Evolutionary conservation across 2,113 vertebrate species (phyloP).

Genomic region (Mohoua ochrocephala): DNA sequence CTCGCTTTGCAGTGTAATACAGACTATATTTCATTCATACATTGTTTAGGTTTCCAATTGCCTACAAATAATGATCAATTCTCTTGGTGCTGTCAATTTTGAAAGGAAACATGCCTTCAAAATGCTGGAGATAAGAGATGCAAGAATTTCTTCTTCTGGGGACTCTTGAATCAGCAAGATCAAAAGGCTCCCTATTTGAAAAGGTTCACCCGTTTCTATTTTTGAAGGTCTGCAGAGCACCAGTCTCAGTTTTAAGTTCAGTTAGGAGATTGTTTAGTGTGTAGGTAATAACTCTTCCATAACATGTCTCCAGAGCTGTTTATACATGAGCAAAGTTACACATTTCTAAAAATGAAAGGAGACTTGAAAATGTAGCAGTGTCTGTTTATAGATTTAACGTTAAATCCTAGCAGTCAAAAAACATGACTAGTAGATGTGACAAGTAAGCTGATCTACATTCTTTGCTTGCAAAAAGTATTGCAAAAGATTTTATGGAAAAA

Average conservation of each 20-base stretch:
- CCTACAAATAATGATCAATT: neutral
- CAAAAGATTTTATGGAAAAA: neutral
- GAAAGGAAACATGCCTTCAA: neutral
- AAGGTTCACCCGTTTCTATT: neutral
- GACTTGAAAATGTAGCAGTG: neutral
- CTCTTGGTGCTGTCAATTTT: neutral
- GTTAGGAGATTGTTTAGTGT: neutral
- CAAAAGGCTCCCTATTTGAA: neutral
- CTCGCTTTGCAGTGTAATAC: neutral
- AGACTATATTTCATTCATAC: neutral
- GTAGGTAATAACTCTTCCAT: neutral
- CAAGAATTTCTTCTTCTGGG: neutral
- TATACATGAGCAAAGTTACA: neutral
- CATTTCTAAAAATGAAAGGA: neutral
- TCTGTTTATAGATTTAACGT: neutral
- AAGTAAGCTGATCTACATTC: neutral
- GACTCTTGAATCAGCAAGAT: neutral
- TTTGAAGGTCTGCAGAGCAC: neutral
- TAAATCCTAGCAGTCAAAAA: neutral
- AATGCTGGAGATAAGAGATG: neutral
- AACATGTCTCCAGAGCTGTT: neutral
- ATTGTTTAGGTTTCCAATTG: neutral
- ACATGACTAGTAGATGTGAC: neutral
- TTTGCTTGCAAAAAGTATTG: neutral
- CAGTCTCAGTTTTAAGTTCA: neutral